Evolutionary conservation across 2,888 invertebrate species (phyloP), one percentile per base, ranked within the genome.

Genomic region (Eristalis tenax): DNA sequence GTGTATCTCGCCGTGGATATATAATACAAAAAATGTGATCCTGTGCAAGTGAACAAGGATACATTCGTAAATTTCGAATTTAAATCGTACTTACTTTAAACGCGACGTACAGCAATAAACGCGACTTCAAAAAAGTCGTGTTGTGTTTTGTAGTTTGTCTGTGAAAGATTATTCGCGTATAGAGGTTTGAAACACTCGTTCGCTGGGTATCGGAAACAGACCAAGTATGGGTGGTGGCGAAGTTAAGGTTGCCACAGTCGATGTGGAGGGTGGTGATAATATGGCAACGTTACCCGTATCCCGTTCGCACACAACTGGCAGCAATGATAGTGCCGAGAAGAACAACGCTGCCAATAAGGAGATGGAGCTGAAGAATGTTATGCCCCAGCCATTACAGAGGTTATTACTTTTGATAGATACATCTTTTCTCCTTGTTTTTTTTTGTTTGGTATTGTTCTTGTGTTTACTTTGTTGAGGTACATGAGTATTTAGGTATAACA

Each of bases 201-300:
- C 56, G 38, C 65, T 50, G 65, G 32, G 43, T 77, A 77, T 81
- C 5, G 28, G 57, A 22, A 69, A 63, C 43, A 43, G 35, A 68
- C 23, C 40, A 68, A 89, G 83, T 89, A 95, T 95, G 95, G 94
- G 95, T 90, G 95, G 95, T 92, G 94, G 94, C 92, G 97, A 97
- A 94, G 96, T 97, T 93, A 97, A 97, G 94, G 97, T 97, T 93
- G 96, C 97, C 90, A 97, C 97, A 83, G 97, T 97, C 90, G 97
- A 97, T 93, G 95, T 97, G 91, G 97, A 97, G 94, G 95, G 96
- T 89, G 96, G 96, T 90, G 97, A 97, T 95, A 97, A 97, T 92
- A 97, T 97, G 96, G 97, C 97, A 93, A 97, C 97, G 61, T 94
- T 97, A 93, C 97, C 97, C 90, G 97, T 97, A 83, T 96, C 96